Percentiles rank a stretch among this genome's conserved stretches.
phyloP scores from a whole-genome alignment of 2,797 vertebrate species.

The Coranthus polyacanthus region DNA sequence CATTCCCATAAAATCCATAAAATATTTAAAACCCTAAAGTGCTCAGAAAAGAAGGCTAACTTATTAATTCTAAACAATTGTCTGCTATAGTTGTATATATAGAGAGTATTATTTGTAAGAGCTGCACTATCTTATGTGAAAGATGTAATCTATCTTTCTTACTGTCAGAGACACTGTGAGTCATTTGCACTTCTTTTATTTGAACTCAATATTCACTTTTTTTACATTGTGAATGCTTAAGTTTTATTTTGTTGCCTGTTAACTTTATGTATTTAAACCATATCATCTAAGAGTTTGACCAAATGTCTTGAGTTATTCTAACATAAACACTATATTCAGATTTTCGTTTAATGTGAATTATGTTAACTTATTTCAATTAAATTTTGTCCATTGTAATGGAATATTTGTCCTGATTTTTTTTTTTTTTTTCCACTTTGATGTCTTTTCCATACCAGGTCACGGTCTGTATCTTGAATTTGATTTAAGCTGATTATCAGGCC shows the following conservation, averaged over 20 bases:
- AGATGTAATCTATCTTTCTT: constrained; percentile 74
- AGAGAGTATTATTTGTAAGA: constrained; percentile 72
- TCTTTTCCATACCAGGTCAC: neutral
- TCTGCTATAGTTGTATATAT: constrained; percentile 62
- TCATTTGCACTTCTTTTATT: constrained; percentile 80
- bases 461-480: constrained; percentile 30
- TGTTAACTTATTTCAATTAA: constrained; percentile 80
- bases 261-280: constrained; percentile 61
- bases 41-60: constrained; percentile 60
- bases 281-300: constrained; percentile 66
- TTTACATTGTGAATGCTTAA: constrained; percentile 59
- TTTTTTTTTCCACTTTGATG: neutral
- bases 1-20: constrained; percentile 57
- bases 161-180: constrained; percentile 83
- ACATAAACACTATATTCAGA: constrained; percentile 57
- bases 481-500: constrained; percentile 25
- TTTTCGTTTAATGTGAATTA: constrained; percentile 51
- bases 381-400: constrained; percentile 40
- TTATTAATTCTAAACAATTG: constrained; percentile 54
- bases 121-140: constrained; percentile 73
- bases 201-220: constrained; percentile 48
- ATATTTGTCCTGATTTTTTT: constrained; percentile 3
- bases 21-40: constrained; percentile 66
- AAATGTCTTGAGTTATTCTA: constrained; percentile 63
- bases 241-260: constrained; percentile 52